These are phyloP conservation scores for Thecophora atra DNA, from an alignment of 2,888 invertebrate species.

Conservation along the genomic window DNA sequence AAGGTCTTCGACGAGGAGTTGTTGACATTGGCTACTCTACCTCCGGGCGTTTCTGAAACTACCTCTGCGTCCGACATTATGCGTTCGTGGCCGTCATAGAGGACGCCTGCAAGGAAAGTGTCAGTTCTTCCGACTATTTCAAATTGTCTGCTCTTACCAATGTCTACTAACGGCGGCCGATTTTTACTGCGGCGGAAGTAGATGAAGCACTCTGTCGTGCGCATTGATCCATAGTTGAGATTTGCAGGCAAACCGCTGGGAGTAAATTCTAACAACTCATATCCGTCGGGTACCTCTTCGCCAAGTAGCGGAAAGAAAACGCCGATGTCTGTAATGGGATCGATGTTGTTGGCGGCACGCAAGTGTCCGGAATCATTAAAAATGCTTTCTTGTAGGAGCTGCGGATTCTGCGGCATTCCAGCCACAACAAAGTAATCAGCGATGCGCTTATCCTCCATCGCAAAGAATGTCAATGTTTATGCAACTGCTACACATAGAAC, in stretches of 20 bases:
- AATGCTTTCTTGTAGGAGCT: slow-evolving; percentile 77
- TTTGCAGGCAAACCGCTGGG: slow-evolving; percentile 91
- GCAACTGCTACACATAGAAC: neutral
- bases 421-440: slow-evolving; percentile 99
- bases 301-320: slow-evolving; percentile 88
- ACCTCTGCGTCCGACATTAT: slow-evolving; percentile 95
- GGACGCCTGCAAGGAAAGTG: slow-evolving; percentile 74
- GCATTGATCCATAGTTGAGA: slow-evolving; percentile 95
- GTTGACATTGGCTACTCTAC: slow-evolving; percentile 93
- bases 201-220: slow-evolving; percentile 91
- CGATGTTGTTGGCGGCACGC: slow-evolving; percentile 81
- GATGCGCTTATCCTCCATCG: slow-evolving; percentile 86
- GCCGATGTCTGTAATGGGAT: slow-evolving; percentile 96
- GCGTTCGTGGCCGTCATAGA: slow-evolving; percentile 96
- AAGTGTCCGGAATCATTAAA: slow-evolving; percentile 82
- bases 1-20: slow-evolving; percentile 89
- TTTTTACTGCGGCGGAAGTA: slow-evolving; percentile 93
- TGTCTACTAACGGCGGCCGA: slow-evolving; percentile 95
- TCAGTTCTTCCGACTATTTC: neutral
- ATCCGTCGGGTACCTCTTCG: slow-evolving; percentile 85
- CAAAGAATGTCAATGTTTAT: neutral
- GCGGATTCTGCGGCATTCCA: slow-evolving; percentile 86
- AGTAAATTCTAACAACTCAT: slow-evolving; percentile 74
- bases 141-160: slow-evolving; percentile 73
- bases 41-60: slow-evolving; percentile 84